Base-by-base conservation (phyloP, 2,113 vertebrate species). In the Parotia lawesii region DNA sequence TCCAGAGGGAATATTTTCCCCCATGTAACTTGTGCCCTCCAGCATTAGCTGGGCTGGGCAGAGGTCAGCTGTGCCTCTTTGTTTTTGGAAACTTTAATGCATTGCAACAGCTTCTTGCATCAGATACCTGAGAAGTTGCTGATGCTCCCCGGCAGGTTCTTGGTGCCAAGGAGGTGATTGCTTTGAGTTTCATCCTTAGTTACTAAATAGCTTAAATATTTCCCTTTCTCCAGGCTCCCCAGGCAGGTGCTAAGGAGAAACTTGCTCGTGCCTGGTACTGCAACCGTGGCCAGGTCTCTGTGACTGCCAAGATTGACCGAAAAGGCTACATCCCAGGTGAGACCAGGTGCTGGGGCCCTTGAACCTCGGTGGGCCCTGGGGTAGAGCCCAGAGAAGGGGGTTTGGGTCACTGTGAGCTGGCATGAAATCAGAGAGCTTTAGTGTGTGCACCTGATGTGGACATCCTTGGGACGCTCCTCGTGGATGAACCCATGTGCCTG, bases 301-400 rank as follows among this genome's bases (percentile, higher is more conserved):
- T 99, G 9, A 99, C 98, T 0, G 99, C 99, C 85, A 99, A 99
- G 97, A 99, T 99, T 1, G 98, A 99, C 93, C 98, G 99, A 50
- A 99, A 99, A 94, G 99, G 99, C 71, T 99, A 99, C 97, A 99
- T 99, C 3, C 99, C 99, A 96, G 99, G 99, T 99, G 80, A 97
- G 72, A 29, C 4, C 8, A 29, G 1, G 0, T 27, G 57, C 17
- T 9, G 60, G 61, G n/a, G 29, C 73, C 9, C 10, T 54, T 35
- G 27, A 28, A 8, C 17, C 11, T 69, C 27, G 20, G 11, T 1
- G 6, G 66, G 29, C 13, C 13, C 9, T 22, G 33, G 16, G 14
- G 7, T 7, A 6, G 78, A 47, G 22, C 17, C 47, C 17, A 25
- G 29, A 0, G 74, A 60, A 37, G 47, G 48, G 61, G 24, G 4